Percentiles rank a stretch among this genome's conserved stretches.
These are phyloP conservation scores for Mormoops blainvillei DNA, from an alignment of 2,113 vertebrate species.

Conservation along the genomic window DNA sequence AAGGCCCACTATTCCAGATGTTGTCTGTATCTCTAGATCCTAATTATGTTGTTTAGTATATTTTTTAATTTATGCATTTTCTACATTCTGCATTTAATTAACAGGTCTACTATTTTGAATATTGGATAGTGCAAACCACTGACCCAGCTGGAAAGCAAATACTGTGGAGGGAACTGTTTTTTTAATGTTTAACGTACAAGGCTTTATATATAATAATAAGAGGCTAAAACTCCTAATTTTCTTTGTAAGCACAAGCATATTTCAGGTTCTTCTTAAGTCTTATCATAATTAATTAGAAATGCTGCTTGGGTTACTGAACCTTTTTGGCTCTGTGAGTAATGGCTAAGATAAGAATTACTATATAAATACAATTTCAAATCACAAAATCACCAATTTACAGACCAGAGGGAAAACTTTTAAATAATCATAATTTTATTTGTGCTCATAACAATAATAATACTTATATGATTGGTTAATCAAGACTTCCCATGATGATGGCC, in stretches of 20 bases:
- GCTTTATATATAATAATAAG: background rate
- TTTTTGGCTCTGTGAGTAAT: background rate
- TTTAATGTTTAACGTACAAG: background rate
- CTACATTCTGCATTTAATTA: background rate
- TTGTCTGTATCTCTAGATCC: background rate
- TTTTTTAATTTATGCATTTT: background rate
- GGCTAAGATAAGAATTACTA: conserved; percentile 10
- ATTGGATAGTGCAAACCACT: background rate
- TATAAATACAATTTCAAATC: conserved; percentile 26
- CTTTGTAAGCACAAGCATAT: background rate
- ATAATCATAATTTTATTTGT: conserved; percentile 1
- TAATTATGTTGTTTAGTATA: background rate
- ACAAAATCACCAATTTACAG: conserved; percentile 32
- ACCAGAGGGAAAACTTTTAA: conserved; percentile 56
- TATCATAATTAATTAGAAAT: background rate
- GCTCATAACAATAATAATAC: background rate
- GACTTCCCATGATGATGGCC: background rate
- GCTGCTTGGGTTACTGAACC: background rate
- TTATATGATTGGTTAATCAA: conserved; percentile 40
- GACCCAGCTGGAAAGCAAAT: background rate
- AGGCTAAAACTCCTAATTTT: background rate
- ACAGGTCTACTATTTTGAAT: background rate
- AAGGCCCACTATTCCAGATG: background rate
- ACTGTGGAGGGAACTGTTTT: background rate
- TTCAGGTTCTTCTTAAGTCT: background rate